Percentiles rank a stretch among this genome's conserved stretches.
phyloP scores from a whole-genome alignment of 2,797 vertebrate species.

The Chelon auratus region DNA sequence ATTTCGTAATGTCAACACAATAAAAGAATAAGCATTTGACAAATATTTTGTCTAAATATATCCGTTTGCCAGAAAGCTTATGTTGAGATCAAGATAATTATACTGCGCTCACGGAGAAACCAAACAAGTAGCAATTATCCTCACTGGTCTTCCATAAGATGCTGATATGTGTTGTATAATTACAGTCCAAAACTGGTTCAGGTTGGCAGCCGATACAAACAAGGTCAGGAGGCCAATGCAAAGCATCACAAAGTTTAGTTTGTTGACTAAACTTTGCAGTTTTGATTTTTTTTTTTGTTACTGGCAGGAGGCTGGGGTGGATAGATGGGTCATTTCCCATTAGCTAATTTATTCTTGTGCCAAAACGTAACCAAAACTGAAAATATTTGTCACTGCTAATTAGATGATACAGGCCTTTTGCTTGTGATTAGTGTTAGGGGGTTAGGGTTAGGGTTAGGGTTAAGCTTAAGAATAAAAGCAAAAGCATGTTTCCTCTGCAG shows the following conservation, averaged over 20 bases:
- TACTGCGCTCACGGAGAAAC: slow-evolving; percentile 16
- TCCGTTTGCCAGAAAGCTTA: slow-evolving; percentile 1
- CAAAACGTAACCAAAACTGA: too few species aligned
- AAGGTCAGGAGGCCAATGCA: not conserved
- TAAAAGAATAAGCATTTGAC: not conserved
- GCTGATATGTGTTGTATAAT: slow-evolving; percentile 32
- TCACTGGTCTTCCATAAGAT: slow-evolving; percentile 23
- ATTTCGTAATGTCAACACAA: not conserved
- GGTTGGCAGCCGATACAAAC: not conserved
- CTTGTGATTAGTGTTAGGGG: too few species aligned
- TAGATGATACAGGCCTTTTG: too few species aligned
- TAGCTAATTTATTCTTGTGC: too few species aligned
- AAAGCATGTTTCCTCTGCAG: too few species aligned
- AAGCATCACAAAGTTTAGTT: not conserved
- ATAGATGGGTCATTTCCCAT: not conserved
- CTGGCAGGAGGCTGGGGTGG: not conserved
- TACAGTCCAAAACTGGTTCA: not conserved
- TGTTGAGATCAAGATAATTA: slow-evolving; percentile 40
- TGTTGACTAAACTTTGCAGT: not conserved
- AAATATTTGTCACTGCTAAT: too few species aligned
- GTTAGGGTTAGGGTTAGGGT: too few species aligned
- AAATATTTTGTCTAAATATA: not conserved
- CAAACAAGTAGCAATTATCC: slow-evolving; percentile 38
- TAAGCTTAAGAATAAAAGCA: too few species aligned
- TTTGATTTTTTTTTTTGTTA: not conserved